A percentile compares a stretch with the other conserved stretches of the same genome.
These are phyloP conservation scores for Xestobium rufovillosum DNA, from an alignment of 2,888 invertebrate genomes.

Conservation along the genomic window DNA sequence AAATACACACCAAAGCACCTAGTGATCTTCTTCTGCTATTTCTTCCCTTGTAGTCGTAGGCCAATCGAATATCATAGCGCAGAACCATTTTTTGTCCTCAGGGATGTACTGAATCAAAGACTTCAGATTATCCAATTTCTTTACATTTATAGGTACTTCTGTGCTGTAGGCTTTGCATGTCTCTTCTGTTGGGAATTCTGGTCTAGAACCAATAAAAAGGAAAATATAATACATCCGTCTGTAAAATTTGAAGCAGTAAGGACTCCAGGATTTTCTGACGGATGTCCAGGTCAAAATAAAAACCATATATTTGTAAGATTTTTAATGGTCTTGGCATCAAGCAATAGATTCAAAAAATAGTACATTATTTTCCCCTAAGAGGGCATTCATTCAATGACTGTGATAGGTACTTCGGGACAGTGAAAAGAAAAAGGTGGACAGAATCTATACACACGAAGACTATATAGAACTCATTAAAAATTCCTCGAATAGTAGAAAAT, in stretches of 20 bases:
- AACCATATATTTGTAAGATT: no score
- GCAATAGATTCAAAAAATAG: slow-evolving; percentile 3
- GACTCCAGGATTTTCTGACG: no score
- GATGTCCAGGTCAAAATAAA: no score
- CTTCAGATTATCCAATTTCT: slow-evolving; percentile 6
- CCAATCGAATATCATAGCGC: background rate
- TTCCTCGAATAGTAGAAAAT: slow-evolving; percentile 1
- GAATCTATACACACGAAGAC: background rate
- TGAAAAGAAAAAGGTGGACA: slow-evolving; percentile 1
- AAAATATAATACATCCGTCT: background rate
- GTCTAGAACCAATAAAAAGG: slow-evolving; percentile 2
- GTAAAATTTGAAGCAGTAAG: background rate
- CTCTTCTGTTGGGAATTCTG: background rate
- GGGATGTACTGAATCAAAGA: slow-evolving; percentile 4
- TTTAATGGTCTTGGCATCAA: no score
- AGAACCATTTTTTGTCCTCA: slow-evolving; percentile 5
- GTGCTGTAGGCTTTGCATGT: slow-evolving; percentile 3
- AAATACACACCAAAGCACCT: background rate
- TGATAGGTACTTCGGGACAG: background rate
- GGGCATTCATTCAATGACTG: slow-evolving; percentile 2
- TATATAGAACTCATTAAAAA: slow-evolving; percentile 1
- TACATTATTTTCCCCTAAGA: slow-evolving; percentile 7
- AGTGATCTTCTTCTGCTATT: slow-evolving; percentile 4
- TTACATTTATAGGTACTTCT: slow-evolving; percentile 3
- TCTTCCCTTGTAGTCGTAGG: slow-evolving; percentile 3